A percentile compares a stretch with the other conserved stretches of the same genome.
Evolutionary conservation across 2,888 invertebrate genomes (phyloP).

Genomic region (Pycnomerus fuliginosus): DNA sequence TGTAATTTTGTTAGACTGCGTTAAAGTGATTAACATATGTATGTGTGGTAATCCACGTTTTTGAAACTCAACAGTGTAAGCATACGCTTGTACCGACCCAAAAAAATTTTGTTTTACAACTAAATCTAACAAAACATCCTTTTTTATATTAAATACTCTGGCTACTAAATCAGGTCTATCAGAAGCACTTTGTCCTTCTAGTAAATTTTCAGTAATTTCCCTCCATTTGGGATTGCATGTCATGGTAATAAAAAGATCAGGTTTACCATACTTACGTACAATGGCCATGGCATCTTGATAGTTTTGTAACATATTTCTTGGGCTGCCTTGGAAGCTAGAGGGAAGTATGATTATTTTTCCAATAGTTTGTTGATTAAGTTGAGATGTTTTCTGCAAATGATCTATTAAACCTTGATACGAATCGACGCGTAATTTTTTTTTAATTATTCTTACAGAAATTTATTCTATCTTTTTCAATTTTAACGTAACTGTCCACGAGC

Average conservation of each 20-base stretch:
- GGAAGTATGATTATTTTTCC: conserved; percentile 37
- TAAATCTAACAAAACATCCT: too few species aligned
- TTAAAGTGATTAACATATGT: conserved; percentile 1
- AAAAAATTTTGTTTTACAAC: neutral
- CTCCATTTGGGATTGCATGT: too few species aligned
- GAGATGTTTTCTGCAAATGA: conserved; percentile 31
- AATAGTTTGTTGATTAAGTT: conserved; percentile 21
- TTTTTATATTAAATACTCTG: conserved; percentile 4
- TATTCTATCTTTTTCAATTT: conserved; percentile 1
- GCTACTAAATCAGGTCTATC: too few species aligned
- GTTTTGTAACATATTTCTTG: conserved; percentile 43
- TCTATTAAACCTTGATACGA: conserved; percentile 28
- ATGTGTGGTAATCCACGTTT: conserved; percentile 22
- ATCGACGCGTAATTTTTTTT: conserved; percentile 6
- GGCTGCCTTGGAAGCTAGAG: conserved; percentile 24
- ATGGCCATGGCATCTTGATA: conserved; percentile 52
- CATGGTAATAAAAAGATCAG: conserved; percentile 49
- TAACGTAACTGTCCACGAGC: neutral
- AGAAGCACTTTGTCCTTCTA: too few species aligned
- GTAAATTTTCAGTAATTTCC: conserved; percentile 45
- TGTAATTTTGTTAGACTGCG: neutral
- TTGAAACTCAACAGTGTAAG: conserved; percentile 27
- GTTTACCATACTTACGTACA: conserved; percentile 45
- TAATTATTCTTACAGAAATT: conserved; percentile 2
- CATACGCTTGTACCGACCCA: neutral